phyloP scores from a whole-genome alignment of 2,797 vertebrate genomes.

The Anomalospiza imberbis region DNA sequence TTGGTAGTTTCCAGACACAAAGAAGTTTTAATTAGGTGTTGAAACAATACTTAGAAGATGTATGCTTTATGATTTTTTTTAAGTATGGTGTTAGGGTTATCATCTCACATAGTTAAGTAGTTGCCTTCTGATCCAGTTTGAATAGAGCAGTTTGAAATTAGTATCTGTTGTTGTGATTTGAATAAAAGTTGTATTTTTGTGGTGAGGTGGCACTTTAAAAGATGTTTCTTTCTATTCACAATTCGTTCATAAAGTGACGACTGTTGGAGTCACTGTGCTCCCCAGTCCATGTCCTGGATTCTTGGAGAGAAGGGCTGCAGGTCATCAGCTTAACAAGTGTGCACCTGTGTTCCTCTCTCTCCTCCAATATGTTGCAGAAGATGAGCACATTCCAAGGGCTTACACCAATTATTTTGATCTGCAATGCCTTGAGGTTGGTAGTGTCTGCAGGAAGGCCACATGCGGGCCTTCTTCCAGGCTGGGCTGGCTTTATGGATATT shows the following conservation, averaged over 20 bases:
- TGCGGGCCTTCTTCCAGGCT: not conserved
- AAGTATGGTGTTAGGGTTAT: not conserved
- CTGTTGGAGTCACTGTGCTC: not conserved
- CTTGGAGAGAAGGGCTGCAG: not conserved
- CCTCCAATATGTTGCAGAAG: not conserved
- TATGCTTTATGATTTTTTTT: not conserved
- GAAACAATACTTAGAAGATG: not conserved
- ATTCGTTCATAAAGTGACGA: not conserved
- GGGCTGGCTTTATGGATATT: not conserved
- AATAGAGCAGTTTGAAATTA: not conserved
- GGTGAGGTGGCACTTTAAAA: not conserved
- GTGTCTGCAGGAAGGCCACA: not conserved
- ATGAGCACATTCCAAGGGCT: not conserved
- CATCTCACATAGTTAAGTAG: not conserved
- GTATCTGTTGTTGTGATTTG: not conserved
- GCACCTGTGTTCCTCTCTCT: not conserved
- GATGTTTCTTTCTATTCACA: not conserved
- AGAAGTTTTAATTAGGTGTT: not conserved
- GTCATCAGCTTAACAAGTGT: fast-evolving
- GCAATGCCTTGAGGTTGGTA: not conserved
- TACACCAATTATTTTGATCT: not conserved
- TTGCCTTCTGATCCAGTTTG: not conserved
- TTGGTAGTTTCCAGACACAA: not conserved
- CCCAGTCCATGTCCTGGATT: not conserved
- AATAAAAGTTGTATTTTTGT: not conserved